Conservation (phyloP, 2,797 vertebrate genomes). For the Cheirogaleus major region DNA sequence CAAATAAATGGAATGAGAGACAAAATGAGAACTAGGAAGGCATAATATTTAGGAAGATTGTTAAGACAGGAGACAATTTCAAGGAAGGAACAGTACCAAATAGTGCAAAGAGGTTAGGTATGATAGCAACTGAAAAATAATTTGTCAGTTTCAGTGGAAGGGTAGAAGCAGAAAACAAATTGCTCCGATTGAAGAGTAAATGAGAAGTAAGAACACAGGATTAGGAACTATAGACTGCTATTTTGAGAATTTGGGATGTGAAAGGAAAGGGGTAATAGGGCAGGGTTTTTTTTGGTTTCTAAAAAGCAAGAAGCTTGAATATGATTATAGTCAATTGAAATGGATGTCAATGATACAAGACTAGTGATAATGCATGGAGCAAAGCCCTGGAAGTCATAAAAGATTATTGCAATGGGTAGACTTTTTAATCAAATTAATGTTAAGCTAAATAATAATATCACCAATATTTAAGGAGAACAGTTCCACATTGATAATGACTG, state of each 20-base stretch:
- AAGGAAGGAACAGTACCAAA: neutral
- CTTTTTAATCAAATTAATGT: slow-evolving; percentile 3
- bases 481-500: slow-evolving; percentile 18
- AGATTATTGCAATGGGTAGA: neutral
- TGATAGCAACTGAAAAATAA: neutral
- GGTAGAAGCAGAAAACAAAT: neutral
- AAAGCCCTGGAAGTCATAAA: neutral
- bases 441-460: slow-evolving; percentile 28
- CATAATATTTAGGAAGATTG: neutral
- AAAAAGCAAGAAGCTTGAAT: slow-evolving; percentile 1
- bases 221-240: neutral
- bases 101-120: neutral
- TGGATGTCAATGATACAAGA: neutral
- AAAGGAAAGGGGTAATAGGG: neutral
- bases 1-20: neutral
- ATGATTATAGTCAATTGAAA: slow-evolving; percentile 34
- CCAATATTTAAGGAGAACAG: neutral
- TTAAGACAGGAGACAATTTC: neutral
- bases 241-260: neutral
- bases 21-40: neutral
- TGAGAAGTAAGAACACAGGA: neutral
- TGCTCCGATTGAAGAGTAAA: neutral
- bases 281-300: neutral
- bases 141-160: neutral
- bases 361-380: neutral